These are phyloP conservation scores for Rhinolophus sinicus DNA, from an alignment of 2,113 vertebrate species.

Conservation along the genomic window DNA sequence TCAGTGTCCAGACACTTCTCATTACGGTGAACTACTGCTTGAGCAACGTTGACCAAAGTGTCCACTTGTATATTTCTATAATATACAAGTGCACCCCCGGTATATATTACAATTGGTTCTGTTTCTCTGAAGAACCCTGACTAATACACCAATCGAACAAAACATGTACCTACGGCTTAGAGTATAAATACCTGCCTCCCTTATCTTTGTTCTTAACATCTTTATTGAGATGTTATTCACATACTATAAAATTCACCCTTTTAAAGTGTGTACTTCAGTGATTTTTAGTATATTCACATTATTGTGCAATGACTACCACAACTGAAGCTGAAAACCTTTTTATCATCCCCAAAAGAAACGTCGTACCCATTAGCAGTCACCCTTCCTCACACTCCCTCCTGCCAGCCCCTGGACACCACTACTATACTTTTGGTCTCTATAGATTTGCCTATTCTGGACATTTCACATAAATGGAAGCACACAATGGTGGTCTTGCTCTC, in stretches of 20 bases:
- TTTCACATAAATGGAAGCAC: not conserved
- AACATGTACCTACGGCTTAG: not conserved
- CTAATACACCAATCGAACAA: not conserved
- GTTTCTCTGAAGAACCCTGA: not conserved
- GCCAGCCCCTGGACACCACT: not conserved
- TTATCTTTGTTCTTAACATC: not conserved
- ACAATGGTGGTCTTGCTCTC: not conserved
- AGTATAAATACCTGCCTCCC: not conserved
- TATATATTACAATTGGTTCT: not conserved
- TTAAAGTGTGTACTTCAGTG: not conserved
- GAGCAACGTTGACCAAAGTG: too few species aligned
- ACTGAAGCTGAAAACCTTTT: not conserved
- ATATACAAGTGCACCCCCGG: too few species aligned
- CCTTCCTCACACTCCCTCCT: not conserved
- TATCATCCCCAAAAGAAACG: not conserved
- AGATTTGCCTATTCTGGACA: not conserved
- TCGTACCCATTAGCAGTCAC: not conserved
- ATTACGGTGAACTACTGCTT: too few species aligned
- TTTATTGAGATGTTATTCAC: not conserved
- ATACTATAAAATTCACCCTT: not conserved
- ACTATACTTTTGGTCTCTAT: not conserved
- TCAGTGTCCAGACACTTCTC: too few species aligned
- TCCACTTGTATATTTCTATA: too few species aligned
- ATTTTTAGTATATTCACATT: not conserved
- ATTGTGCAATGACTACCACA: not conserved